A percentile compares a stretch with the other conserved stretches of the same genome.
phyloP scores from a whole-genome alignment of 2,113 vertebrate genomes.

The Alligator mississippiensis region DNA sequence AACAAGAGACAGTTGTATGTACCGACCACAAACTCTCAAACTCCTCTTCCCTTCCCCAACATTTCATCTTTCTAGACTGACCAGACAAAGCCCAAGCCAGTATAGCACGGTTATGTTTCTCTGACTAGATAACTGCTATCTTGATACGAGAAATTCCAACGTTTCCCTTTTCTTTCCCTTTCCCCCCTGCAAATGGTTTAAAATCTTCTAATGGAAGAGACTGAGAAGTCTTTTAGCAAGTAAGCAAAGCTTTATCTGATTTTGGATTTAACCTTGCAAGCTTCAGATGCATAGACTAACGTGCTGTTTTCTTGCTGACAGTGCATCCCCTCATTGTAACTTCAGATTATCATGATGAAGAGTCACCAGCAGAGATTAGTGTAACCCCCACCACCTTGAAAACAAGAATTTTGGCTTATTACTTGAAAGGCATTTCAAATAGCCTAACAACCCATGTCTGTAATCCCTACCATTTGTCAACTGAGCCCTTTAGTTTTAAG shows the following conservation, averaged over 20 bases:
- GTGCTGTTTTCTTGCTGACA: constrained; percentile 15
- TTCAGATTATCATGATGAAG: neutral
- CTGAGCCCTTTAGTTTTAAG: constrained; percentile 2
- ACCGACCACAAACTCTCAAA: neutral
- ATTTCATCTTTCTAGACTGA: neutral
- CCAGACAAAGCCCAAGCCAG: neutral
- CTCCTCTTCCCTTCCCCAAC: accelerated
- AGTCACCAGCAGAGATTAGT: constrained; percentile 1
- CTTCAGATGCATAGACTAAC: neutral
- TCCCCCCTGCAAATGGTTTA: constrained; percentile 40
- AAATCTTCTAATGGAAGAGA: constrained; percentile 13
- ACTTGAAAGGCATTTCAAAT: constrained; percentile 29
- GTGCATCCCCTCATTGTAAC: neutral
- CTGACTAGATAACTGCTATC: neutral
- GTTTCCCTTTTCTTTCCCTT: neutral
- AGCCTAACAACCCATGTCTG: constrained; percentile 29
- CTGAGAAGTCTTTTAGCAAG: constrained; percentile 26
- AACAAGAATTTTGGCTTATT: constrained; percentile 34
- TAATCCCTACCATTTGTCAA: constrained; percentile 39
- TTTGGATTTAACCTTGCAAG: constrained; percentile 34
- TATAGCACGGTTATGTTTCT: neutral
- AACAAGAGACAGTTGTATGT: neutral
- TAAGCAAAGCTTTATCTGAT: constrained; percentile 29
- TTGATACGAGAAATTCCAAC: neutral
- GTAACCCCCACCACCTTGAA: constrained; percentile 5